Evolutionary conservation across 2,113 vertebrate genomes (phyloP).

Genomic region (Eonycteris spelaea): DNA sequence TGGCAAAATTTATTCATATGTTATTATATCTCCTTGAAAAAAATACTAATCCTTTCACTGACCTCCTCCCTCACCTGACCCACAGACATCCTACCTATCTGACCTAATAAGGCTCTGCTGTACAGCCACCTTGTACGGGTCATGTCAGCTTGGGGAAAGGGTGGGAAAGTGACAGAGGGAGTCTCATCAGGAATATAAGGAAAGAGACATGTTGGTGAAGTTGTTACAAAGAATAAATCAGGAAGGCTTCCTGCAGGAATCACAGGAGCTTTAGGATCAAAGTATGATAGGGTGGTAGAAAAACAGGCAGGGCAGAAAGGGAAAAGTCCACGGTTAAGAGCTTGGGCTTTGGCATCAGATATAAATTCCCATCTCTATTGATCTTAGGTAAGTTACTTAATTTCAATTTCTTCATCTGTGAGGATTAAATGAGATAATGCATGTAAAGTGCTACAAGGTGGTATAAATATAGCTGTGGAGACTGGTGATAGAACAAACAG

Average conservation of each 20-base stretch:
- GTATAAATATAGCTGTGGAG: neutral
- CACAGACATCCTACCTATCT: neutral
- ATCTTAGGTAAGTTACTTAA: neutral
- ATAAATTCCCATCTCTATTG: neutral
- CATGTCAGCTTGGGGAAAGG: neutral
- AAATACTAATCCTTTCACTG: neutral
- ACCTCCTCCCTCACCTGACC: neutral
- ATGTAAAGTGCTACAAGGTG: neutral
- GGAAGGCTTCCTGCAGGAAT: neutral
- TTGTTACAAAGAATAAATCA: neutral
- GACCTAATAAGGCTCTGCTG: neutral
- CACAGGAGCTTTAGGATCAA: neutral
- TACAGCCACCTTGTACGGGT: neutral
- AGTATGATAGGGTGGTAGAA: neutral
- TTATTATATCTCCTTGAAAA: neutral
- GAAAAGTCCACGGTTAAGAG: neutral
- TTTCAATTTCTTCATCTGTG: neutral
- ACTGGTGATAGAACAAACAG: neutral
- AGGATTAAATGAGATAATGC: neutral
- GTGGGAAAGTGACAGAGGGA: neutral
- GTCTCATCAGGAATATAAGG: neutral
- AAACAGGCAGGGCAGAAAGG: neutral
- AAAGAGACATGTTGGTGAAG: neutral
- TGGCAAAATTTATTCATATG: neutral
- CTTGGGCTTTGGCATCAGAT: neutral